These are phyloP conservation scores for Leptinotarsa rubiginosa DNA, from an alignment of 2,888 invertebrate species.

Conservation along the genomic window DNA sequence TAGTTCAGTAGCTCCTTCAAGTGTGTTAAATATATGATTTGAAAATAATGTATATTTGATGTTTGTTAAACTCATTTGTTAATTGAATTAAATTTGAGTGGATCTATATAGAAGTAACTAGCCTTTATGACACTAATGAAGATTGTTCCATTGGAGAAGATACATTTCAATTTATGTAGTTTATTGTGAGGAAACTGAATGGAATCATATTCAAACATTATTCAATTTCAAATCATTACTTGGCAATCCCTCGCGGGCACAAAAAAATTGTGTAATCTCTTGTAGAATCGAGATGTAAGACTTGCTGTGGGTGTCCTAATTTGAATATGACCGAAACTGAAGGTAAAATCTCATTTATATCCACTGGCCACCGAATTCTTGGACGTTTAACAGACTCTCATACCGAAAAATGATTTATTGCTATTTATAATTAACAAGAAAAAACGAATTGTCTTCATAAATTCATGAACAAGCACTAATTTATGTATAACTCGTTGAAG, in stretches of 20 bases:
- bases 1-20: too few relatives aligned
- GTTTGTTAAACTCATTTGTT: too few relatives aligned
- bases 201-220: too few relatives aligned
- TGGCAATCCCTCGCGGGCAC: not conserved
- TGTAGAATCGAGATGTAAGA: not conserved
- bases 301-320: not conserved
- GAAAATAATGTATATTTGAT: too few relatives aligned
- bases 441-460: constrained; percentile 5
- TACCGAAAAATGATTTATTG: not conserved
- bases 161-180: too few relatives aligned
- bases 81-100: too few relatives aligned
- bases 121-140: too few relatives aligned
- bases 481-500: constrained; percentile 2
- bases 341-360: not conserved
- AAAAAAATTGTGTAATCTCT: not conserved
- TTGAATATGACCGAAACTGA: not conserved
- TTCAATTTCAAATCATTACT: not conserved
- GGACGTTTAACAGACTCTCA: not conserved
- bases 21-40: too few relatives aligned
- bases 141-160: too few relatives aligned
- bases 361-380: not conserved
- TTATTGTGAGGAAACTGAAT: too few relatives aligned
- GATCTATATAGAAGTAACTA: too few relatives aligned
- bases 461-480: constrained; percentile 3
- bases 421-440: not conserved